Evolutionary conservation across 2,888 invertebrate genomes (phyloP).

Genomic region (Griposia aprilina): DNA sequence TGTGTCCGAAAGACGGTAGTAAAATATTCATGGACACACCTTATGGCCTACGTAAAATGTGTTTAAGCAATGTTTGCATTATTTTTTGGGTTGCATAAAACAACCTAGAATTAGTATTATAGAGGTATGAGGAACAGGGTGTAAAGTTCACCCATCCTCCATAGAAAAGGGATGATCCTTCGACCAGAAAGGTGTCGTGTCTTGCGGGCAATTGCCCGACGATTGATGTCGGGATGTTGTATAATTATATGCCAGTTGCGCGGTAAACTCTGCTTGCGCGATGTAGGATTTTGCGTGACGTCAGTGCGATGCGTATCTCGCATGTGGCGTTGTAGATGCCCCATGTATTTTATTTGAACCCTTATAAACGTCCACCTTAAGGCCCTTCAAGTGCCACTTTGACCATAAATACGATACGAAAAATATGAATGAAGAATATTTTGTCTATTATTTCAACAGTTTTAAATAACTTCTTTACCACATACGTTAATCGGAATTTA

Average conservation of each 20-base stretch:
- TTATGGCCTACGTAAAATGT: neutral
- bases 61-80: neutral
- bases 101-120: too few relatives aligned
- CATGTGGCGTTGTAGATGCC: too few relatives aligned
- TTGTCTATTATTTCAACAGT: neutral
- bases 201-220: too few relatives aligned
- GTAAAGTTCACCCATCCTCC: too few relatives aligned
- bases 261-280: too few relatives aligned
- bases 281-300: too few relatives aligned
- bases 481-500: neutral
- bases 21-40: constrained; percentile 29
- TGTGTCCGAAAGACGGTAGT: constrained; percentile 10
- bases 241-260: too few relatives aligned
- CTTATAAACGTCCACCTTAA: neutral
- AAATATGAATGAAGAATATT: neutral
- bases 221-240: too few relatives aligned
- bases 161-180: too few relatives aligned
- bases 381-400: neutral
- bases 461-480: neutral
- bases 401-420: neutral
- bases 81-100: neutral
- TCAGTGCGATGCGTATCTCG: too few relatives aligned
- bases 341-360: neutral
- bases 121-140: too few relatives aligned
- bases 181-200: too few relatives aligned